Base-by-base conservation (phyloP, 2,888 invertebrate genomes). In the Ormyrus thymus region DNA sequence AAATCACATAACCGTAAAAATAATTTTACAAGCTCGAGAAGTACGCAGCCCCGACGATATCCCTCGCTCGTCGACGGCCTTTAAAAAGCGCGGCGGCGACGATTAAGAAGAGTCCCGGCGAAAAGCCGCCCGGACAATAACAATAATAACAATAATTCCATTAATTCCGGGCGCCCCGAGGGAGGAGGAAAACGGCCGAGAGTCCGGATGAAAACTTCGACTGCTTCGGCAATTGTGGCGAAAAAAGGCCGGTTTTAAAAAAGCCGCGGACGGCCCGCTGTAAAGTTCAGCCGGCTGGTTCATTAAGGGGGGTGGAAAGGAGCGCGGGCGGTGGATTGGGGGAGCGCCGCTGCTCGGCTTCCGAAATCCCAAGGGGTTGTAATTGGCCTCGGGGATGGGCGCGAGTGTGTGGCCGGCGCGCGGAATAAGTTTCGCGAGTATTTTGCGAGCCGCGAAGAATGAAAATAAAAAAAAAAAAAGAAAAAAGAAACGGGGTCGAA, bases 281-380 rank as follows among this genome's bases (percentile, higher is more conserved):
- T 81, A 83, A 86, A 87, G 85, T 86, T 87, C 85, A 83, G 86
- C 82, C 82, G 84, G 83, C 77, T 82, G 85, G 85, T 86, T 87
- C 85, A 87, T 87, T 87, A 86, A 84, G 82, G 83, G 83, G 81
- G 76, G 80, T 78, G 29, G 83, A 83, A 84, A 83, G 79, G 80
- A 82, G 81, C 71, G 81, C 78, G 82, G 70, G 77, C 13, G 53
- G 64, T 64, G 11, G n/a, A 66, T 6, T 15, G 55, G 58, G 61
- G 43, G 69, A 74, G 51, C 58, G 51, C 58, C 74, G 53, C 51
- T 51, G 43, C 64, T 29, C 78, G 79, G 82, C 84, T 81, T 81
- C 85, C 83, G 83, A 85, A 86, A 86, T 86, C 83, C 85, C 81
- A 79, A 82, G 83, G 82, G 83, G 82, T 72, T 85, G 85, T 86